Base-by-base conservation (phyloP, 2,113 vertebrate species). In the Pelusios castaneus region DNA sequence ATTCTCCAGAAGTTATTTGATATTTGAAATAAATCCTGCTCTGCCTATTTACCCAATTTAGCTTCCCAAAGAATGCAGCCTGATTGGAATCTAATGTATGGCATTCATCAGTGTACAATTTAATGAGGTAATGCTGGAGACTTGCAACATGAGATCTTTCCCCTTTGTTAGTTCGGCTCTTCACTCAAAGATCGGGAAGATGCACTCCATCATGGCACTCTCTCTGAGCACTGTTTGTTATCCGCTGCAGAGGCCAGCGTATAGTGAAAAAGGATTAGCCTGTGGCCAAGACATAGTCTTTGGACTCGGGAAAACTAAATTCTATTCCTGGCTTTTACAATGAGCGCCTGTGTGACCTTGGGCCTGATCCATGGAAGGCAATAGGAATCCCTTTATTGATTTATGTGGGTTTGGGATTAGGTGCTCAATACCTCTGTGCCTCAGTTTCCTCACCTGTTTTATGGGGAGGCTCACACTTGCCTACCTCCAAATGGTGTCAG, bases 1-100 rank as follows among this genome's bases (percentile, higher is more conserved):
- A 56, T 75, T 82, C 45, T 67, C 70, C n/a, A 78, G 17, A 77
- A 78, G 80, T 63, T 87, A 83, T 82, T 63, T 87, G 80, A 83
- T 91, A 56, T 83, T 67, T 94, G 90, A 90, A 96, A 93, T 85
- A 96, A 92, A 38, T 92, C 94, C 54, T 0, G 34, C 82, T 97
- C 91, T 97, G 95, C 96, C 94, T 97, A 17, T 34, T 97, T 97
- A 95, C 89, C 56, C 80, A 92, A 88, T 96, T 95, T 92, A 84
- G 81, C 85, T 94, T 95, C 94, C 96, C 77, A 84, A 95, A 97
- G 96, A 97, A 97, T 95, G 88, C 75, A 94, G 88, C 13, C 92
- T 97, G 97, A 97, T 97, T 97, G 90, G 95, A 96, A 95, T 97
- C 96, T 97, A 97, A 97, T 97, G 97, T 97, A 97, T 97, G 97